These are phyloP conservation scores for Cataglyphis hispanica DNA, from an alignment of 1,140 invertebrate species.

Conservation along the genomic window DNA sequence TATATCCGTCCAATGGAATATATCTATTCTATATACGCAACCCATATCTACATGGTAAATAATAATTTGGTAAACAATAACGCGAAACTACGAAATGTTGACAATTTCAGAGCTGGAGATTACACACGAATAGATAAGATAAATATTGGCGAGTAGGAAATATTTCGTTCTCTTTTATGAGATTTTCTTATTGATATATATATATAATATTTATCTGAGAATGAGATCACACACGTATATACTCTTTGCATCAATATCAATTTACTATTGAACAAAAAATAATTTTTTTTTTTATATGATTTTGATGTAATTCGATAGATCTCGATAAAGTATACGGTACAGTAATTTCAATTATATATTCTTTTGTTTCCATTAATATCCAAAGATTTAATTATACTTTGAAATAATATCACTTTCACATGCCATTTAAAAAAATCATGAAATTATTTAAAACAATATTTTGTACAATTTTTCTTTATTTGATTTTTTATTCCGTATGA, in stretches of 20 bases:
- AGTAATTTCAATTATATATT: background rate
- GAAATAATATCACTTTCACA: background rate
- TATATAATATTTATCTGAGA: background rate
- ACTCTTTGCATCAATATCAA: too few species aligned
- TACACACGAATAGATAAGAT: background rate
- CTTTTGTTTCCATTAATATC: constrained; percentile 8
- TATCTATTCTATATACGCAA: constrained; percentile 21
- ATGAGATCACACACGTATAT: too few species aligned
- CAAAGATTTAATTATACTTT: background rate
- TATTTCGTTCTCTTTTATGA: background rate
- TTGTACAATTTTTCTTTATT: background rate
- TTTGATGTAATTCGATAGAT: constrained; percentile 20
- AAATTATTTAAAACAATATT: background rate
- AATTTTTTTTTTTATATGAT: background rate
- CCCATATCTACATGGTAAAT: background rate
- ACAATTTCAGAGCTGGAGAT: constrained; percentile 29
- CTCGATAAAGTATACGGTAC: background rate
- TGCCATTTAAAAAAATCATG: background rate
- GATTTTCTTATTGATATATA: background rate
- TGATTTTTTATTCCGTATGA: background rate
- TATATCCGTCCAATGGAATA: constrained; percentile 43
- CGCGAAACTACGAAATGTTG: constrained; percentile 3
- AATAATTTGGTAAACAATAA: background rate
- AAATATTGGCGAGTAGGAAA: constrained; percentile 11
- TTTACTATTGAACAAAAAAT: background rate